Conservation (phyloP, 2,888 invertebrate genomes). For the Hypomecis punctinalis region DNA sequence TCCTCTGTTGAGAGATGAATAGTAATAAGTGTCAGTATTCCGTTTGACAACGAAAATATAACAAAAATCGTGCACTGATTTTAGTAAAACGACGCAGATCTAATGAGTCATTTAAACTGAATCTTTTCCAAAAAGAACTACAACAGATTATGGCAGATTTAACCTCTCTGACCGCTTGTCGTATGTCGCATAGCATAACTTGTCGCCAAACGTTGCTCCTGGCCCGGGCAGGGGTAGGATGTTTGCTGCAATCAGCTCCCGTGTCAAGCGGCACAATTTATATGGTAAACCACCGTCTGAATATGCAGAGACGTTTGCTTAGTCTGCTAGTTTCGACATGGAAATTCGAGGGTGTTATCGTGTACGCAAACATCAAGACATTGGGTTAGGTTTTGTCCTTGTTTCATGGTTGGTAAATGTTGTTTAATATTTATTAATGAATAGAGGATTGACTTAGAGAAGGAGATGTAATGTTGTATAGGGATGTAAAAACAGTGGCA, state of each 20-base stretch:
- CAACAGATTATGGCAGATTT: too few relatives aligned
- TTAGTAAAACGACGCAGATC: too few relatives aligned
- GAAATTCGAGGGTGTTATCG: conserved; percentile 35
- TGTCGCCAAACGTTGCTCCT: neutral
- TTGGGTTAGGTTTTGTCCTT: conserved; percentile 3
- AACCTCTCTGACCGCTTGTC: too few relatives aligned
- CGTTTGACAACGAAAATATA: too few relatives aligned
- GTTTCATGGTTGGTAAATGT: neutral
- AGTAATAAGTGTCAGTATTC: too few relatives aligned
- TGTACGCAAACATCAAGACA: conserved; percentile 41
- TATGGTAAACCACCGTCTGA: conserved; percentile 33
- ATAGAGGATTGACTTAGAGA: too few relatives aligned
- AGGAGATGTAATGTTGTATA: too few relatives aligned
- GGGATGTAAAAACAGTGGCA: too few relatives aligned
- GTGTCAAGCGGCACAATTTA: conserved; percentile 33
- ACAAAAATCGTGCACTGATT: too few relatives aligned
- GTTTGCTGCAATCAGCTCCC: conserved; percentile 31
- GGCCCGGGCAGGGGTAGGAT: neutral
- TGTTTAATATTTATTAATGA: neutral
- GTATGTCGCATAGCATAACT: neutral
- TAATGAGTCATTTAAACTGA: too few relatives aligned
- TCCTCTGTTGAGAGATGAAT: too few relatives aligned
- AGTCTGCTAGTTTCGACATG: conserved; percentile 27
- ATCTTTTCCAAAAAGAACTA: too few relatives aligned
- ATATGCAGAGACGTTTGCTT: conserved; percentile 35